Evolutionary conservation across 35 echinoderm and acorn worm species (phyloP).

Genomic region (Holothuria glaberrima): DNA sequence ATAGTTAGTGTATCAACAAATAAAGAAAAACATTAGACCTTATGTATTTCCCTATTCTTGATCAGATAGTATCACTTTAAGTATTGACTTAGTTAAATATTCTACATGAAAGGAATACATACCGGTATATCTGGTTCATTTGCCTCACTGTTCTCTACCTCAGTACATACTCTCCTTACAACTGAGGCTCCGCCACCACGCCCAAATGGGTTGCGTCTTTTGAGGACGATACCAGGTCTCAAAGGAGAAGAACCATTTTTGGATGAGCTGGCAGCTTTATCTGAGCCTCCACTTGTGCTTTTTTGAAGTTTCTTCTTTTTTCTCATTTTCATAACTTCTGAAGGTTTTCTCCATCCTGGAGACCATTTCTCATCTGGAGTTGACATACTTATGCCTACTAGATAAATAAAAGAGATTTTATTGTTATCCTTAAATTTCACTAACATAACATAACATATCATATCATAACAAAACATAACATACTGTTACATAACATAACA

Average conservation of each 20-base stretch:
- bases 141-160: neutral
- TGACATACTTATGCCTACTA: neutral
- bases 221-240: constrained; percentile 43
- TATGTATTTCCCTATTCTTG: too few species aligned
- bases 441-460: too few species aligned
- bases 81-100: too few species aligned
- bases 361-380: constrained; percentile 11
- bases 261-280: neutral
- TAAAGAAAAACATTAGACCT: too few species aligned
- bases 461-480: too few species aligned
- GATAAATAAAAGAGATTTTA: too few species aligned
- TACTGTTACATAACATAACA: too few species aligned
- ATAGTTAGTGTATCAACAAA: too few species aligned
- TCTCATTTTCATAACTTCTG: constrained; percentile 50
- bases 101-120: too few species aligned
- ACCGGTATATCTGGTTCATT: neutral
- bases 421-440: too few species aligned
- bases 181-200: constrained; percentile 23
- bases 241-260: neutral
- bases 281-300: neutral
- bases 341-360: constrained; percentile 39
- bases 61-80: too few species aligned
- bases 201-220: constrained; percentile 41
- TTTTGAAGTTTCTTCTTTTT: constrained; percentile 11
- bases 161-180: neutral